A percentile compares a stretch with the other conserved stretches of the same genome.
phyloP scores from a whole-genome alignment of 2,888 invertebrate genomes.

The Pseudeuparius sepicola region DNA sequence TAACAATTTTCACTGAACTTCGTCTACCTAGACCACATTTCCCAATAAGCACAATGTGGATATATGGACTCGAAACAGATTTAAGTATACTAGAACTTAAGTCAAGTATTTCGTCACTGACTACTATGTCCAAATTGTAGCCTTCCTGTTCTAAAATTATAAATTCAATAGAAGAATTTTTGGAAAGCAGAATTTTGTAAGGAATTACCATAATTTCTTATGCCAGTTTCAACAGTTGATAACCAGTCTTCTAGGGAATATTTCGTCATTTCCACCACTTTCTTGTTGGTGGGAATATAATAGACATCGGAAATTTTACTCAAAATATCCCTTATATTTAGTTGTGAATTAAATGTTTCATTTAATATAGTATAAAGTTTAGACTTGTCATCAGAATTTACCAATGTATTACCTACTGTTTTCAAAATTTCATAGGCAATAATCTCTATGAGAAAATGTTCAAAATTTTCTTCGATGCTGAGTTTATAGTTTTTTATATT shows the following conservation, averaged over 20 bases:
- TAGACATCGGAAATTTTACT: too few relatives aligned
- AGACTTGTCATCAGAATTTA: constrained; percentile 52
- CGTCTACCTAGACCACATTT: constrained; percentile 72
- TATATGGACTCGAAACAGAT: constrained; percentile 49
- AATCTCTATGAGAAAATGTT: constrained; percentile 31
- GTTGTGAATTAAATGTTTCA: constrained; percentile 40
- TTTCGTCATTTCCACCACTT: too few relatives aligned
- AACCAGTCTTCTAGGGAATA: too few relatives aligned
- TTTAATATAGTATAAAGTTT: constrained; percentile 54
- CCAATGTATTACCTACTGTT: constrained; percentile 66
- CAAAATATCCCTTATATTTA: constrained; percentile 23
- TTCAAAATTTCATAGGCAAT: constrained; percentile 64
- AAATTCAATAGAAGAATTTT: too few relatives aligned
- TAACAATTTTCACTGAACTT: constrained; percentile 64
- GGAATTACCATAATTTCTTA: too few relatives aligned
- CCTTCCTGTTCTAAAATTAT: constrained; percentile 49
- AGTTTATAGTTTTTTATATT: constrained; percentile 52
- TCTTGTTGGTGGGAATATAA: too few relatives aligned
- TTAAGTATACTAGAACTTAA: constrained; percentile 55
- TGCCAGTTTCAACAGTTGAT: too few relatives aligned
- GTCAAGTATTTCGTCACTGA: constrained; percentile 57
- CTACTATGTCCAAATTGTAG: constrained; percentile 47
- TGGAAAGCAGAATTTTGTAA: too few relatives aligned
- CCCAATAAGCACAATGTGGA: constrained; percentile 62
- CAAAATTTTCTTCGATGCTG: constrained; percentile 23